Evolutionary conservation across 2,797 vertebrate genomes (phyloP).

Genomic region (Intellagama lesueurii): DNA sequence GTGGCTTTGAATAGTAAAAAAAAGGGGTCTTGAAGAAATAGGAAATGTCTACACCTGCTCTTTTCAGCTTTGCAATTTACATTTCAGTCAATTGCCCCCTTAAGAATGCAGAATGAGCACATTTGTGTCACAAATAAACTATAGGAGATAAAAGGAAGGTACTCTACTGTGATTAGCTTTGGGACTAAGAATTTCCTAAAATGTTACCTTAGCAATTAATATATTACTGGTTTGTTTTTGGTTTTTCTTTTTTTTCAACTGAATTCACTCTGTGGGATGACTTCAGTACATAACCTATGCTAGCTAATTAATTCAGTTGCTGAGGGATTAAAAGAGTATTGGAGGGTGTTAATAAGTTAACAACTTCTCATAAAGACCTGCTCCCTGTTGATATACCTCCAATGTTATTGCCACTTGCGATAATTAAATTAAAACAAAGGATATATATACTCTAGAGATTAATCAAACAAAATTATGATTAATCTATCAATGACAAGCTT

Average conservation of each 20-base stretch:
- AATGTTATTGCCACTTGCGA: conserved; percentile 65
- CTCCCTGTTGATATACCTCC: conserved; percentile 60
- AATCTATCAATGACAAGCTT: conserved; percentile 37
- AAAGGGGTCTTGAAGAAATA: conserved; percentile 19
- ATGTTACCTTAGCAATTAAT: conserved; percentile 29
- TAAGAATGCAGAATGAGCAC: neutral
- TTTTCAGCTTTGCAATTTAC: conserved; percentile 41
- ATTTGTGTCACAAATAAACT: conserved; percentile 29
- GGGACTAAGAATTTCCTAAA: conserved; percentile 33
- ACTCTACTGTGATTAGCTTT: conserved; percentile 16
- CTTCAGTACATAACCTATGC: conserved; percentile 46
- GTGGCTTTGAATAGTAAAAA: neutral
- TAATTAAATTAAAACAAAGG: conserved; percentile 71
- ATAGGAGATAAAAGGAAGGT: conserved; percentile 12
- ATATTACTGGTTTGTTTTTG: neutral
- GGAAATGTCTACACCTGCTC: neutral
- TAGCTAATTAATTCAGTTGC: conserved; percentile 61
- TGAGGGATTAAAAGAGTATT: conserved; percentile 64
- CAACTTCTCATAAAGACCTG: conserved; percentile 61
- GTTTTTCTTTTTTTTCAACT: conserved; percentile 18
- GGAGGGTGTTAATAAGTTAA: conserved; percentile 69
- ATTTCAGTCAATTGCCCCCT: conserved; percentile 23
- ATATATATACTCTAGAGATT: conserved; percentile 54
- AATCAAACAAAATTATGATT: conserved; percentile 63
- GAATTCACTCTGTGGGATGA: conserved; percentile 23